phyloP scores from a whole-genome alignment of 2,797 vertebrate genomes.

The Sylvilagus floridanus region DNA sequence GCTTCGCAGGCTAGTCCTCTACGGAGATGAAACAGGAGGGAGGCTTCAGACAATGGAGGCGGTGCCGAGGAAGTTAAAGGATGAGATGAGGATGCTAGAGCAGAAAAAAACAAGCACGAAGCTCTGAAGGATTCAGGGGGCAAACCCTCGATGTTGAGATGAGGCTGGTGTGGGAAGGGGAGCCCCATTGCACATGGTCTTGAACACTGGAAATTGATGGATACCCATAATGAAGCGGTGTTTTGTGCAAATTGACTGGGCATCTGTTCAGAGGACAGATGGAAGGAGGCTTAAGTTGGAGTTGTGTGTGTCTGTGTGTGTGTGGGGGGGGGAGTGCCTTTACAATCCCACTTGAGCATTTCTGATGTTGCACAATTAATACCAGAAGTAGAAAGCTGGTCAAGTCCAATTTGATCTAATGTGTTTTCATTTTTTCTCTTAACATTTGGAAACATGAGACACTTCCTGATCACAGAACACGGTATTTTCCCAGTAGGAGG shows the following conservation, averaged over 20 bases:
- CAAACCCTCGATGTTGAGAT: neutral
- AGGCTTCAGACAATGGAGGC: neutral
- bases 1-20: neutral
- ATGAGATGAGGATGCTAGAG: neutral
- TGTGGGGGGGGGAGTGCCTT: neutral
- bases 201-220: neutral
- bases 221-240: neutral
- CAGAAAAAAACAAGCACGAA: neutral
- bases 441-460: conserved; percentile 9
- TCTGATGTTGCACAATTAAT: conserved; percentile 42
- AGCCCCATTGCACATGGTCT: neutral
- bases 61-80: neutral
- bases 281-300: neutral
- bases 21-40: neutral
- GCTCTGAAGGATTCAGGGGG: neutral
- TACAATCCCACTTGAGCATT: neutral
- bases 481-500: neutral
- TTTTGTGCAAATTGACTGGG: neutral
- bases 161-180: neutral
- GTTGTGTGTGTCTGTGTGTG: no score
- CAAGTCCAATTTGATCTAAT: neutral
- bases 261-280: neutral
- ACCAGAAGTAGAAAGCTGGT: neutral
- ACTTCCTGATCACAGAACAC: neutral
- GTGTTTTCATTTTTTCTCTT: conserved; percentile 14